Evolutionary conservation across 2,888 invertebrate genomes (phyloP), one percentile per base, ranked within the genome.

Genomic region (Scaptomyza tumidula): DNA sequence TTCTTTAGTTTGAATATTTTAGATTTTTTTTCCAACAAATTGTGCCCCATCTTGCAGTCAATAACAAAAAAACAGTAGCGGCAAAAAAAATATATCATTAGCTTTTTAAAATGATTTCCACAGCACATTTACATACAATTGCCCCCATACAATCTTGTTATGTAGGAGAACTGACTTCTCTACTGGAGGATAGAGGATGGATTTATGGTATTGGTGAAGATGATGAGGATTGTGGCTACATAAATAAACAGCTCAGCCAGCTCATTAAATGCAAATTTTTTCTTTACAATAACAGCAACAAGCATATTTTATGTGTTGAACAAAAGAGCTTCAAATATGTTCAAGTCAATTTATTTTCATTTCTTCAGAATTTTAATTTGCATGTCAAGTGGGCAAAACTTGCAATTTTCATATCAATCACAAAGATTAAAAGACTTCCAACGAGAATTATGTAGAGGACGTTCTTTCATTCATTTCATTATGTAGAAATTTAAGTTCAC

Each of bases 181-280:
- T 16, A 33, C 19, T 10, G 31, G 41, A 16, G 44, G 19, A 33
- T 16, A 43, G 31, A 24, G 14, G 9, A 10, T 29, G 7, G 6
- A 13, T 29, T 3, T 19, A 7, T 39, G 33, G 29, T 41, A 29
- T 53, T 29, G 11, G 29, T 6, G 33, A 33, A 33, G 27, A 39
- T 9, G 45, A n/a, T 10, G 35, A 41, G 45, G 11, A 14, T 11
- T 33, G 35, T 3, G 45, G 37, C 56, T 41, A 37, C 46, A 69
- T 75, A 65, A 70, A 58, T 46, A 77, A 73, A 59, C 13, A 33
- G 46, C 54, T 39, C 27, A 48, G 52, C 65, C 65, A 69, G 68
- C 83, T 85, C 88, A 83, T 83, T 85, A 83, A 79, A 85, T 83
- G 88, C 82, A 87, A 85, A 87, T 87, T 79, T 78, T 33, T 33